Evolutionary conservation across 1,140 invertebrate species (phyloP), one percentile per base, ranked within the genome.

Genomic region (Eulimnadia texana): DNA sequence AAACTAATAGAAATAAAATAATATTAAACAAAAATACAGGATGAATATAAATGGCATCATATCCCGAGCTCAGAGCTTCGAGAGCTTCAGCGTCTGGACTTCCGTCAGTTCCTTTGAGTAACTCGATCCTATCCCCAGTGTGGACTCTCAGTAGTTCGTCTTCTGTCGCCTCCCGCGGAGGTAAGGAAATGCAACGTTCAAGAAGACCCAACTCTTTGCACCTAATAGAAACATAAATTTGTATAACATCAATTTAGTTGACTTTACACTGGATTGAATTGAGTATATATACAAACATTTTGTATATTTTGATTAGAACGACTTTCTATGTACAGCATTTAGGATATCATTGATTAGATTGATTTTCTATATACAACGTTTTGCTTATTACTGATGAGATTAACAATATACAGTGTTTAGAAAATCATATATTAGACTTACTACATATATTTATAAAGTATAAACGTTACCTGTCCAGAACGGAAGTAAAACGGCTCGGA

Each of bases 1-100:
- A 42, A 16, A 42, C 33, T 9, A 61, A 19, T 29, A 62, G 22
- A 22, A 49, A 61, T 9, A 61, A 61, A 60, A 50, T 16, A 50
- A 24, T 22, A 56, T 22, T 54, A 23, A 2, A 54, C 16, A 16
- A 25, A 69, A 79, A 75, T 77, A 91, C 88, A 63, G 86, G 82
- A 77, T 93, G 85, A 72, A 93, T 80, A 72, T 86, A 96, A 67
- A 95, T 73, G 13, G 86, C 81, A 71, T 96, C 91, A 72, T 85
- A 95, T 68, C 85, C 82, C 3, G 88, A 83, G 22, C 57, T 64
- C 0, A 87, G 58, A 50, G 80, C 74, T 73, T 90, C 88, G 63
- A 90, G 73, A 63, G 80, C 75, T 13, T 78, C 75, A 20, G 63
- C 29, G 29, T 66, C 33, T 70, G 62, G 27, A 72, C 55, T 76